Base-by-base conservation (phyloP, 2,113 vertebrate species). In the Carassius carassius region DNA sequence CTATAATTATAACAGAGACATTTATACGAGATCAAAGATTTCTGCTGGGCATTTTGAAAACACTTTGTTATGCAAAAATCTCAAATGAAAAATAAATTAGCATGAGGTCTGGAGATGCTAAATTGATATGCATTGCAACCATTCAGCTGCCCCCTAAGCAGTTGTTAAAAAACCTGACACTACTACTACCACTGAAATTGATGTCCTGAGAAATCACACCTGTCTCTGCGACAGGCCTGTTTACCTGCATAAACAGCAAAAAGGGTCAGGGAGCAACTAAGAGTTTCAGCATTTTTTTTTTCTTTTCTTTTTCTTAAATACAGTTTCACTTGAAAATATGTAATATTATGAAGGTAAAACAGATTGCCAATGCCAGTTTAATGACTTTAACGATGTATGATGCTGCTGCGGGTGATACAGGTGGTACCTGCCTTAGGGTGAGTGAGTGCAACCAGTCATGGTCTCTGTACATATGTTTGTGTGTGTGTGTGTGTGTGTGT, bases 61-160 rank as follows among this genome's bases (percentile, higher is more conserved):
- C 44, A 67, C 23, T 47, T 49, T 58, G 51, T 58, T 81, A 13
- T 56, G 58, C 35, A 44, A 51, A 65, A 85, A 76, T 79, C 69
- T 78, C 58, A 89, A 90, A 92, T 92, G 82, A 89, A 86, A 89
- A 76, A 87, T 82, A 86, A 87, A 86, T 88, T 81, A 84, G 86
- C 88, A 79, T 85, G 70, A 84, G 83, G 87, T 37, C 82, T 78
- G 84, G 86, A 85, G 82, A 86, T 84, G 74, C 81, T 88, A 75
- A 21, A 89, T 79, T 87, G 86, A 90, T 90, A 89, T 75, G 83
- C 72, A 88, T 88, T 82, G 49, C 77, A 83, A 51, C 44, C 73
- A 69, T 82, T 80, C 83, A 41, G 82, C 82, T 60, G 29, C 32
- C 67, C 70, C 69, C 65, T 6, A 37, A 76, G 51, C 73, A 58